Evolutionary conservation across 2,113 vertebrate genomes (phyloP).

Genomic region (Zapornia atra): DNA sequence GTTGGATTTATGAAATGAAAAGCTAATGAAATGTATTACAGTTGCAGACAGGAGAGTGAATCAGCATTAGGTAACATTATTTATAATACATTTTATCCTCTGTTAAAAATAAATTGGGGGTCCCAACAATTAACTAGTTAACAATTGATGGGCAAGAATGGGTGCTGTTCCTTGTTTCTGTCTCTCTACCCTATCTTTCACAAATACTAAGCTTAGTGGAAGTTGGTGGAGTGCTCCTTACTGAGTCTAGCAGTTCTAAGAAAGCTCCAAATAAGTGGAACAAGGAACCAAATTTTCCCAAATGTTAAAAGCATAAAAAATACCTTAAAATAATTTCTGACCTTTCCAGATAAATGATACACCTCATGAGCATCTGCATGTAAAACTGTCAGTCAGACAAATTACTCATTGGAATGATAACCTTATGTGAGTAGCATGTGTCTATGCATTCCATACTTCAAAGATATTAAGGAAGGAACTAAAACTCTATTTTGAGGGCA

Average conservation of each 20-base stretch:
- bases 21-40: conserved; percentile 3
- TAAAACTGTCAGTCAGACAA: conserved; percentile 59
- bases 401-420: conserved; percentile 44
- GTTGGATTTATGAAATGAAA: background rate
- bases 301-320: conserved; percentile 35
- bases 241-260: background rate
- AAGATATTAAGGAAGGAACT: conserved; percentile 61
- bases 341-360: conserved; percentile 34
- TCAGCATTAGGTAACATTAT: background rate
- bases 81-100: conserved; percentile 20
- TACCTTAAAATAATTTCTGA: conserved; percentile 60
- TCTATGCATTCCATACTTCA: conserved; percentile 60
- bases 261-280: conserved; percentile 5
- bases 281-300: conserved; percentile 30
- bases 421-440: conserved; percentile 38
- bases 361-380: conserved; percentile 15
- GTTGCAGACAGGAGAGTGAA: background rate
- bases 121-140: conserved; percentile 27
- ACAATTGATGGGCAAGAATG: background rate
- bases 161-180: background rate
- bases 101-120: conserved; percentile 11
- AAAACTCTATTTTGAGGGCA: conserved; percentile 67
- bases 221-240: background rate
- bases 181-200: background rate
- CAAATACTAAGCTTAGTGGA: background rate